Conservation (phyloP, 2,888 invertebrate genomes). For the Dicyrtomina minuta region DNA sequence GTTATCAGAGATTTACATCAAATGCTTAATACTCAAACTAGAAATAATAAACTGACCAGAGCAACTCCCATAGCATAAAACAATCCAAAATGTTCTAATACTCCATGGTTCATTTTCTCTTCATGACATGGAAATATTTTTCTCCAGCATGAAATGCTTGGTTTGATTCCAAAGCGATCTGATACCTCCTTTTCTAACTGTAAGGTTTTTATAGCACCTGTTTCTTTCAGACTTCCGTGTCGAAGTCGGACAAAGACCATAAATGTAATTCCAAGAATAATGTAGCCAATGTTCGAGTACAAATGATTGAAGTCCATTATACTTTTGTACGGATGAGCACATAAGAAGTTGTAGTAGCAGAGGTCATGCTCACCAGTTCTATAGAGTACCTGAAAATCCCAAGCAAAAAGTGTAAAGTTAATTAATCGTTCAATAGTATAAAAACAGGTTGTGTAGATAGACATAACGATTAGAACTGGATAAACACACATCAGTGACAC, state of each 20-base stretch:
- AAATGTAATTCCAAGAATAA: constrained; percentile 47
- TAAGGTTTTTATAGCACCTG: not conserved
- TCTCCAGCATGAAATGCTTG: not conserved
- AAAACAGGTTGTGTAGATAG: no score
- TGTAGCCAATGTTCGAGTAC: constrained; percentile 49
- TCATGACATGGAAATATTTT: constrained; percentile 7
- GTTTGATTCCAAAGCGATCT: not conserved
- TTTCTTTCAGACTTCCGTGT: constrained; percentile 30
- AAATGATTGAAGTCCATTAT: constrained; percentile 50
- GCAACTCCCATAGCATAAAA: constrained; percentile 49
- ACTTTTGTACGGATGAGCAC: constrained; percentile 43
- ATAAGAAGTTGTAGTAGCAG: constrained; percentile 50
- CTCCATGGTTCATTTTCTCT: constrained; percentile 42
- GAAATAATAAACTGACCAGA: no score
- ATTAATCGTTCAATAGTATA: no score
- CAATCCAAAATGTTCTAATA: constrained; percentile 46
- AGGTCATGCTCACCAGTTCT: constrained; percentile 48
- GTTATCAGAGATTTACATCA: no score
- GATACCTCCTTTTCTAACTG: not conserved
- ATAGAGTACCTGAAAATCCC: no score
- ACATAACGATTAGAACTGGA: no score
- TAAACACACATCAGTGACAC: no score
- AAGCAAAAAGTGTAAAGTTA: no score
- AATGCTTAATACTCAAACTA: no score
- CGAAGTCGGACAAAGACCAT: constrained; percentile 44